Percentiles rank a stretch among this genome's conserved stretches.
These are phyloP conservation scores for Petaurus breviceps DNA, from an alignment of 2,113 vertebrate genomes.

Conservation along the genomic window DNA sequence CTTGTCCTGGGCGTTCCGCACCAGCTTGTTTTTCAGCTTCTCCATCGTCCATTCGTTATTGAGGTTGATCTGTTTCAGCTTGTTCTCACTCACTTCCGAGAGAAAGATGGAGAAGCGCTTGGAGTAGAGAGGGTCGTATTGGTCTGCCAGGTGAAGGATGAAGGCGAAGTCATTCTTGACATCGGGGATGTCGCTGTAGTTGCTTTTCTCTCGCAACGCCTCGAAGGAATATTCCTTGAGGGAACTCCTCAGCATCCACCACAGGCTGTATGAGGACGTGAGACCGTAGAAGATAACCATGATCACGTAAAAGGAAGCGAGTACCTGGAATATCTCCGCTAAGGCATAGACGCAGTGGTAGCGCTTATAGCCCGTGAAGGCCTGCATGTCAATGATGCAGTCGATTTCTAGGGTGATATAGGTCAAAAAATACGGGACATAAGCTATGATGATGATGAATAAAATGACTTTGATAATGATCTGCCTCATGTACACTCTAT, in stretches of 20 bases:
- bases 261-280: constrained; percentile 88
- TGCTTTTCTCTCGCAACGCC: constrained; percentile 88
- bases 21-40: constrained; percentile 86
- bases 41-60: constrained; percentile 89
- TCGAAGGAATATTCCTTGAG: constrained; percentile 91
- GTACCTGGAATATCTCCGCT: constrained; percentile 88
- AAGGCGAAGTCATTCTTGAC: constrained; percentile 92
- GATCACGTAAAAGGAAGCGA: constrained; percentile 88
- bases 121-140: constrained; percentile 90
- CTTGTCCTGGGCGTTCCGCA: constrained; percentile 87
- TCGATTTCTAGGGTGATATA: constrained; percentile 87
- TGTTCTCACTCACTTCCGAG: constrained; percentile 89
- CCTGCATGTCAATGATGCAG: constrained; percentile 86
- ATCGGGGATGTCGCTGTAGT: constrained; percentile 90
- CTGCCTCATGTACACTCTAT: constrained; percentile 88
- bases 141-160: constrained; percentile 90
- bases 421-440: constrained; percentile 87
- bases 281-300: constrained; percentile 88
- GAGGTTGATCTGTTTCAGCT: constrained; percentile 89
- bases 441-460: constrained; percentile 86
- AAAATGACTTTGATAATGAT: constrained; percentile 89
- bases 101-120: constrained; percentile 91
- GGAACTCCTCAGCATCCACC: constrained; percentile 90
- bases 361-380: constrained; percentile 88
- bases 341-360: constrained; percentile 90